These are phyloP conservation scores for Drosophila ustulata DNA, from an alignment of 2,888 invertebrate species.

Conservation along the genomic window DNA sequence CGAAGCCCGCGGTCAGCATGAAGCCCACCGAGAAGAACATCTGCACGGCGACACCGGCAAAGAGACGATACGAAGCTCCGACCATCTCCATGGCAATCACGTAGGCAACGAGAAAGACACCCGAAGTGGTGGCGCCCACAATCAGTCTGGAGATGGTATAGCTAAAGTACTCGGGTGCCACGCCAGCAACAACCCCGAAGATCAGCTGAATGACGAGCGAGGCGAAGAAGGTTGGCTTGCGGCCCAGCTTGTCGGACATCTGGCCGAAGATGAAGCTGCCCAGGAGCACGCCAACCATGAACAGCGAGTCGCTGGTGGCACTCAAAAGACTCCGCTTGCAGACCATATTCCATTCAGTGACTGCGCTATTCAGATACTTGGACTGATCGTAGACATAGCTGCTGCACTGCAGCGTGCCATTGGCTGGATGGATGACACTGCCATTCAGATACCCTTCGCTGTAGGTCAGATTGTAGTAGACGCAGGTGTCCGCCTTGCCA, in stretches of 20 bases:
- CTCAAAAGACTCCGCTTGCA: constrained; percentile 88
- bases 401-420: constrained; percentile 85
- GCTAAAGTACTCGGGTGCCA: constrained; percentile 89
- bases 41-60: constrained; percentile 90
- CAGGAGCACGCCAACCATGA: constrained; percentile 90
- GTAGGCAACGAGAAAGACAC: constrained; percentile 91
- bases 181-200: constrained; percentile 88
- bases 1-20: constrained; percentile 89
- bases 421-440: constrained; percentile 45
- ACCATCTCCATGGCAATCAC: constrained; percentile 92
- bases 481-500: constrained; percentile 86
- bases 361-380: constrained; percentile 87
- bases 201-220: constrained; percentile 89
- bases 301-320: constrained; percentile 88
- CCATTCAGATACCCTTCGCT: constrained; percentile 73
- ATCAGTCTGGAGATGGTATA: constrained; percentile 89
- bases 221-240: constrained; percentile 90
- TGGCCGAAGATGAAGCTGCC: constrained; percentile 91
- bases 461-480: constrained; percentile 85
- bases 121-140: constrained; percentile 91
- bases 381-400: constrained; percentile 88
- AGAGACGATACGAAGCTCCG: constrained; percentile 88
- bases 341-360: constrained; percentile 90
- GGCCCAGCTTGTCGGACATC: constrained; percentile 90
- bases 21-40: constrained; percentile 91